A percentile compares a stretch with the other conserved stretches of the same genome.
phyloP scores from a whole-genome alignment of 1,140 invertebrate species.

The Saxidomus purpurata region DNA sequence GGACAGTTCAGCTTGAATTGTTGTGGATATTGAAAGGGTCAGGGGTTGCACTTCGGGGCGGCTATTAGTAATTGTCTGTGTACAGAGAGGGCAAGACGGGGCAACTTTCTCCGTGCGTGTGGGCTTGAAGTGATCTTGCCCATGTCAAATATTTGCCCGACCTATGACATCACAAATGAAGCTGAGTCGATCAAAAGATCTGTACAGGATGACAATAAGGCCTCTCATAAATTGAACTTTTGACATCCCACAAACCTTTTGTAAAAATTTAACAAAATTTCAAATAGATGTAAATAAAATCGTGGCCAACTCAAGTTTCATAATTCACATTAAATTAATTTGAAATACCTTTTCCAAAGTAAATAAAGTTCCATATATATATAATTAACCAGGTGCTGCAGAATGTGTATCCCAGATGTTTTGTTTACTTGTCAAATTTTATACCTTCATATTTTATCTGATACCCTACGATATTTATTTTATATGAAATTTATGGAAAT shows the following conservation, averaged over 20 bases:
- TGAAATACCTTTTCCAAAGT: conserved; percentile 45
- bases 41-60: conserved; percentile 58
- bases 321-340: conserved; percentile 67
- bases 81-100: conserved; percentile 24
- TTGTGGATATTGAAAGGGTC: conserved; percentile 38
- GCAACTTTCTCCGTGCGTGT: conserved; percentile 54
- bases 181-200: conserved; percentile 31
- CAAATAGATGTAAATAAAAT: conserved; percentile 52
- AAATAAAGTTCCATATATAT: conserved; percentile 64
- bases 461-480: conserved; percentile 63
- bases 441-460: conserved; percentile 57
- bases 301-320: conserved; percentile 49
- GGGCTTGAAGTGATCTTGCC: conserved; percentile 46
- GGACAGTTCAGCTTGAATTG: conserved; percentile 33
- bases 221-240: conserved; percentile 55
- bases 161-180: conserved; percentile 65
- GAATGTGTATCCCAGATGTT: conserved; percentile 36
- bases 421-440: conserved; percentile 62
- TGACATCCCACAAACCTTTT: conserved; percentile 42
- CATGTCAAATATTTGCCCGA: conserved; percentile 66
- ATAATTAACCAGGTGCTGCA: conserved; percentile 61
- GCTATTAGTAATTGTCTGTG: conserved; percentile 59
- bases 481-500: conserved; percentile 71
- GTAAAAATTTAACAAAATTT: conserved; percentile 38
- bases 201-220: conserved; percentile 43